Base-by-base conservation (phyloP, 2,797 vertebrate species). In the Sebastes wilsoni region DNA sequence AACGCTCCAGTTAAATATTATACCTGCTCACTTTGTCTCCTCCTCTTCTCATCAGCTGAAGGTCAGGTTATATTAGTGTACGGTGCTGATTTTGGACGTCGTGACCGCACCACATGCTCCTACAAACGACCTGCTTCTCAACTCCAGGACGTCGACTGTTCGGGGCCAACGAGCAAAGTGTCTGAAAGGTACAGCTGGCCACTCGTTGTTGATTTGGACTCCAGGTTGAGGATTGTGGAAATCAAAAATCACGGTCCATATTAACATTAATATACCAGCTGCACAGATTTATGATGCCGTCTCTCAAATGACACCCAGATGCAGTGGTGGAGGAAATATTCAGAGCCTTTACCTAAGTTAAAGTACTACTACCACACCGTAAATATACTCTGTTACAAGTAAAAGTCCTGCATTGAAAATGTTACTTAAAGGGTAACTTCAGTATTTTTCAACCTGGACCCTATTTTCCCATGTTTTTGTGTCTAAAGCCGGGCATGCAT, bases 61-160 rank as follows among this genome's bases (percentile, higher is more conserved):
- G 81, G 80, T 0, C 67, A 86, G 61, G 54, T 84, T 2, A 65
- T 88, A 5, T 1, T 6, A 0, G 28, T 92, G 13, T 16, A 60
- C 1, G 69, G 68, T 4, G 88, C 88, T 1, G 13, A 78, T 27
- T 92, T 85, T 2, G 83, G 89, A 1, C 89, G 91, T 5, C 10
- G 6, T 11, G 86, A 90, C 34, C n/a, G 1, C 1, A 66, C 67
- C 20, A 87, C 58, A 1, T 91, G 91, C 10, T 72, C 72, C 1
- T 78, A 42, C 30, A 2, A n/a, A 7, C 70, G 71, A 20, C 54
- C 46, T 2, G 1, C 1, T 0, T 0, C 2, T 38, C 55, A 88
- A 10, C 0, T 79, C 10, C 1, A 36, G 4, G 74, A 85, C 0
- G 16, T 61, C 8, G 0, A 34, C 23, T 92, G 89, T 67, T 67